Evolutionary conservation across 64 coral and sea anemone genomes (phyloP).

Genomic region (Catalaphyllia jardinei): DNA sequence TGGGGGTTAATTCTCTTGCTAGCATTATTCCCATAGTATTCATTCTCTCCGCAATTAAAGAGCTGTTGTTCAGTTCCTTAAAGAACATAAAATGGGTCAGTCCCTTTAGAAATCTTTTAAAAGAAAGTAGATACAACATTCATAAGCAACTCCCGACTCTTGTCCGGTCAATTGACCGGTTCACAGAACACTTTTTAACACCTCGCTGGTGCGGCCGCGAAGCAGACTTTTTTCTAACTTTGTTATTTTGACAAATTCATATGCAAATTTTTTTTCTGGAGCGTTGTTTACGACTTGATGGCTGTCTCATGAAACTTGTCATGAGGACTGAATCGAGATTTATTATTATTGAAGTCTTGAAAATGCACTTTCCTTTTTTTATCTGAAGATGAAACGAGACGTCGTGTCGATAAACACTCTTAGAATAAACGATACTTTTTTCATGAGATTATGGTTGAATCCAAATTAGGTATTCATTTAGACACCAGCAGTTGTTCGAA

Average conservation of each 20-base stretch:
- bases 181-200: slow-evolving; percentile 28
- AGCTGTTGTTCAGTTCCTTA: slow-evolving; percentile 70
- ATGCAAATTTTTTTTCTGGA: slow-evolving; percentile 36
- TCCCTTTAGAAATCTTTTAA: slow-evolving; percentile 74
- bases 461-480: slow-evolving; percentile 38
- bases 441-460: slow-evolving; percentile 26
- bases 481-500: slow-evolving; percentile 18
- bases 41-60: slow-evolving; percentile 73
- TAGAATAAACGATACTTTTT: slow-evolving; percentile 27
- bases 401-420: neutral
- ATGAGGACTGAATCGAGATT: neutral
- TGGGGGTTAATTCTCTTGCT: slow-evolving; percentile 64
- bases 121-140: slow-evolving; percentile 48
- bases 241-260: slow-evolving; percentile 32
- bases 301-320: neutral
- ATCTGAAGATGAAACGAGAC: neutral
- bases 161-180: slow-evolving; percentile 45
- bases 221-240: neutral
- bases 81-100: slow-evolving; percentile 82
- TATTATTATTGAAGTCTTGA: neutral
- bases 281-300: slow-evolving; percentile 32
- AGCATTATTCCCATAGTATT: slow-evolving; percentile 72
- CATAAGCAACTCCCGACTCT: slow-evolving; percentile 54
- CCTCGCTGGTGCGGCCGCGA: neutral
- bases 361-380: neutral